Conservation (phyloP, 92 coral and sea anemone genomes). For the Isaurus tuberculatus region DNA sequence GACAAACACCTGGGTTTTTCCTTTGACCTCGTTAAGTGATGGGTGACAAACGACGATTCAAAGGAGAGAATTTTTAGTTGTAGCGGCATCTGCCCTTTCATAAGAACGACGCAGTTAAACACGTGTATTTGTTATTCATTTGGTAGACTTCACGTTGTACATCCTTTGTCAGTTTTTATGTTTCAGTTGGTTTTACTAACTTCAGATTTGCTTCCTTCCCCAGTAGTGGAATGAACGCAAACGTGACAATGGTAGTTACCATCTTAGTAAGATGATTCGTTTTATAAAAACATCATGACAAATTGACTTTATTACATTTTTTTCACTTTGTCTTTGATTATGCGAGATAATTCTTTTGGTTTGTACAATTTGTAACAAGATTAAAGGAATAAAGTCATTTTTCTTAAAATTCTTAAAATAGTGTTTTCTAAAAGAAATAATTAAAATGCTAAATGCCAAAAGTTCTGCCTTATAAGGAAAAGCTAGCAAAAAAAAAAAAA, state of each 20-base stretch:
- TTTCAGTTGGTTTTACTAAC: neutral
- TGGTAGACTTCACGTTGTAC: neutral
- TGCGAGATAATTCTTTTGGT: neutral
- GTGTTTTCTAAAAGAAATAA: neutral
- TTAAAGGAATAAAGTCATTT: neutral
- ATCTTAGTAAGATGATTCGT: neutral
- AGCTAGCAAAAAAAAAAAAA: neutral
- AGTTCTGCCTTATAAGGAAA: conserved; percentile 29
- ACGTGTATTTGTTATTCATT: neutral
- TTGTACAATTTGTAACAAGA: neutral
- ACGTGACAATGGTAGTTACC: neutral
- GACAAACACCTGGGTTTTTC: conserved; percentile 33
- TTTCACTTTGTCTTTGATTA: neutral
- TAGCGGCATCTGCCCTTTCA: neutral
- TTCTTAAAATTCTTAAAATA: neutral
- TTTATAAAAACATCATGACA: no score
- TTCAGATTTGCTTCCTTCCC: neutral
- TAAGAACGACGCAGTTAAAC: neutral
- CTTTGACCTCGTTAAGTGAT: conserved; percentile 32
- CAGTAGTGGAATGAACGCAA: neutral
- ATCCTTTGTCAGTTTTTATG: neutral
- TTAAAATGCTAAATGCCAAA: neutral
- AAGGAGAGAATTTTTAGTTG: neutral
- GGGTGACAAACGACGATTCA: conserved; percentile 31
- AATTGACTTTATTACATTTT: neutral